A percentile compares a stretch with the other conserved stretches of the same genome.
Conservation (phyloP, 2,888 invertebrate genomes). For the Himalopsyche japonica region DNA sequence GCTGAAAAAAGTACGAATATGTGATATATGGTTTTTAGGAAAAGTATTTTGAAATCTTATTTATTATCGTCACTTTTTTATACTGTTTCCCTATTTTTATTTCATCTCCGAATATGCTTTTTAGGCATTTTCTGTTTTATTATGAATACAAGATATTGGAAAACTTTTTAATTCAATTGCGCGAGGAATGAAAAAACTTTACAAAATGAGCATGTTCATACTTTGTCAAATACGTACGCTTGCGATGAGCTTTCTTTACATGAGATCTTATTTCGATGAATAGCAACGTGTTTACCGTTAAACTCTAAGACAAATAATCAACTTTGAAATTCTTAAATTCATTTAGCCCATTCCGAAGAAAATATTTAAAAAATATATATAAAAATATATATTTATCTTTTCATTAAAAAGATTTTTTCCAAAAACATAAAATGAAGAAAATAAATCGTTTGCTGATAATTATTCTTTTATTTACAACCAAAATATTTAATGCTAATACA, state of each 20-base stretch:
- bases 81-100: neutral
- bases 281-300: neutral
- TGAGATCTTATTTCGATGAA: neutral
- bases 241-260: neutral
- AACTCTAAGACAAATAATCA: neutral
- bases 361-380: too few species aligned
- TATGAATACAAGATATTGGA: slow-evolving; percentile 1
- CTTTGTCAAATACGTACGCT: neutral
- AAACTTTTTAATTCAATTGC: slow-evolving; percentile 1
- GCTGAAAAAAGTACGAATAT: too few species aligned
- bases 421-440: neutral
- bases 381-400: too few species aligned
- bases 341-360: too few species aligned
- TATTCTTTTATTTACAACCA: too few species aligned
- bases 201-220: neutral
- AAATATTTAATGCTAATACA: too few species aligned
- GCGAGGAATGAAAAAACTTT: neutral
- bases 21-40: too few species aligned
- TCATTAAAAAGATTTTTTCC: too few species aligned
- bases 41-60: too few species aligned
- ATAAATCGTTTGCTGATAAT: too few species aligned
- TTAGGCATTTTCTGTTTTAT: neutral
- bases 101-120: neutral
- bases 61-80: neutral
- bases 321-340: too few species aligned